Percentiles rank a stretch among this genome's conserved stretches.
Evolutionary conservation across 2,888 invertebrate species (phyloP).

Genomic region (Galerucella nymphaeae): DNA sequence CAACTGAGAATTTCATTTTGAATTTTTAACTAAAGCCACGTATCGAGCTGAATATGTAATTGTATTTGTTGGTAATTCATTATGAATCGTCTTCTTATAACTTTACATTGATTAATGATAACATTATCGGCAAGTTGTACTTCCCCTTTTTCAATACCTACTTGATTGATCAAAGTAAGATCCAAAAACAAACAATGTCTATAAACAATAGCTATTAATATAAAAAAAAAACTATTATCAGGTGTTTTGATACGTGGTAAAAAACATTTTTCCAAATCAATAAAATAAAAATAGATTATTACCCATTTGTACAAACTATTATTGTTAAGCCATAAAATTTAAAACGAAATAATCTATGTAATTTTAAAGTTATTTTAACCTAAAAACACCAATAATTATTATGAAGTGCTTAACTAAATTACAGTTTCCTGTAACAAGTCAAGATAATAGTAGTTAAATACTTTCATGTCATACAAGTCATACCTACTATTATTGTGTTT

Average conservation of each 20-base stretch:
- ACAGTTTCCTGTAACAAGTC: no score
- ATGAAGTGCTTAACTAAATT: no score
- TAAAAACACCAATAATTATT: no score
- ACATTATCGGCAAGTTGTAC: not conserved
- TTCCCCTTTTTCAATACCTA: not conserved
- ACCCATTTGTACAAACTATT: no score
- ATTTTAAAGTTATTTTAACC: no score
- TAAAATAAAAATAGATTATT: no score
- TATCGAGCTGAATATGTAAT: not conserved
- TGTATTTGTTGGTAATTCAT: not conserved
- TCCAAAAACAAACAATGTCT: not conserved
- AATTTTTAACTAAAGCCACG: not conserved
- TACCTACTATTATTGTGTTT: no score
- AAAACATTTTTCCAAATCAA: no score
- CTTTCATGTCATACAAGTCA: no score
- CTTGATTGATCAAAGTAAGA: not conserved
- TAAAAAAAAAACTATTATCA: not conserved
- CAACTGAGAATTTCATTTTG: conserved; percentile 35
- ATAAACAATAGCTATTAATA: not conserved
- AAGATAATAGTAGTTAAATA: no score
- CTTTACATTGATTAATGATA: not conserved
- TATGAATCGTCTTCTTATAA: not conserved
- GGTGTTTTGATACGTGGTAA: not conserved
- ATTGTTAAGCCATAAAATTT: no score
- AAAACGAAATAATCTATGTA: no score